Conservation (phyloP, 2,113 vertebrate genomes). For the Columba janthina region DNA sequence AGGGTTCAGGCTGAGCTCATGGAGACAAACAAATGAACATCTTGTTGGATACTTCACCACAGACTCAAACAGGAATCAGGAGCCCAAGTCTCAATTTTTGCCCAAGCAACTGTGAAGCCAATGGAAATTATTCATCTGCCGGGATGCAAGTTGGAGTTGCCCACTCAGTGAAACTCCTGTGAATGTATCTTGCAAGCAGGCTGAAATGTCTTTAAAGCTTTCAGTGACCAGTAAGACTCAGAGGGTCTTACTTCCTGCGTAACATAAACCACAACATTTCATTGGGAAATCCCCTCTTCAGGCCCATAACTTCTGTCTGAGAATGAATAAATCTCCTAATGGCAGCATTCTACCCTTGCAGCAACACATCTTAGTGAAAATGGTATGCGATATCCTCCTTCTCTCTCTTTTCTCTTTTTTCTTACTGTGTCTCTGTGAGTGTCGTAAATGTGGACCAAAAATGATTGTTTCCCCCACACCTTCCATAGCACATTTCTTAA, state of each 20-base stretch:
- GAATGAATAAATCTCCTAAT: neutral
- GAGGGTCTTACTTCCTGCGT: neutral
- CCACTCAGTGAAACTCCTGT: neutral
- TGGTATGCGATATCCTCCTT: neutral
- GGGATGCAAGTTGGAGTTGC: neutral
- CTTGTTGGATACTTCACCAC: neutral
- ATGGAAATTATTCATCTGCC: neutral
- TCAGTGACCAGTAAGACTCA: neutral
- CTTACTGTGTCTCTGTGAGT: neutral
- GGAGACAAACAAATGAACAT: constrained; percentile 6
- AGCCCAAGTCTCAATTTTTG: neutral
- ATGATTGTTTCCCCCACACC: neutral
- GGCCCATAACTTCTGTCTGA: neutral
- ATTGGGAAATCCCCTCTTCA: neutral
- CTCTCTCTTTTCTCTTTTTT: neutral
- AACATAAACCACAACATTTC: neutral
- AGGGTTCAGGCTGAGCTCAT: constrained; percentile 8
- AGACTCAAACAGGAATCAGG: neutral
- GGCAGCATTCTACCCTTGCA: neutral
- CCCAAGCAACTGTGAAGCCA: neutral
- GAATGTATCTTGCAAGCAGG: neutral
- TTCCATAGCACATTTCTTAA: neutral
- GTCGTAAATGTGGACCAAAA: neutral
- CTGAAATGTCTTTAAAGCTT: neutral
- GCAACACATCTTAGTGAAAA: neutral